Evolutionary conservation across 2,113 vertebrate genomes (phyloP).

Genomic region (Gambusia holbrooki): DNA sequence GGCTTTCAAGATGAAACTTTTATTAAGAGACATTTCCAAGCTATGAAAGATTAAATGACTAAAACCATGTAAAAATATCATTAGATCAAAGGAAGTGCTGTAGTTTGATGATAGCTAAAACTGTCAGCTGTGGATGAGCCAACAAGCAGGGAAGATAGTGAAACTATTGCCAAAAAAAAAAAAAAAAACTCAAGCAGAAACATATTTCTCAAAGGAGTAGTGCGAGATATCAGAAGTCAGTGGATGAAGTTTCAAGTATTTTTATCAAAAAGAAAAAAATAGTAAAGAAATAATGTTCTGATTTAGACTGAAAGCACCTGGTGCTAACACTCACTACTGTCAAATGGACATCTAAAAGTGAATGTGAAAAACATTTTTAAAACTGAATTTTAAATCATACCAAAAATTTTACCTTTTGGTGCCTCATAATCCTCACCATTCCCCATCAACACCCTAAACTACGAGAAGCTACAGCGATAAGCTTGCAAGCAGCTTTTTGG

Average conservation of each 20-base stretch:
- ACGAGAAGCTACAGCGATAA: too few species aligned
- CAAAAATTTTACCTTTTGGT: background rate
- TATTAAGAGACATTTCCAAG: slow-evolving; percentile 55
- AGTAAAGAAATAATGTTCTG: background rate
- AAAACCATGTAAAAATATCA: slow-evolving; percentile 60
- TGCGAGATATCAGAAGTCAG: slow-evolving; percentile 32
- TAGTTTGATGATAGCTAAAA: slow-evolving; percentile 63
- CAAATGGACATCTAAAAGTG: background rate
- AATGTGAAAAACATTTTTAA: background rate
- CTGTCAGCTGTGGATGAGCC: slow-evolving; percentile 71
- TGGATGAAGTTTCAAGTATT: slow-evolving; percentile 13
- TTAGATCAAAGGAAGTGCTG: slow-evolving; percentile 64
- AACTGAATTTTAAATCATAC: too few species aligned
- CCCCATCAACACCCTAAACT: background rate
- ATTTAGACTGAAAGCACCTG: background rate
- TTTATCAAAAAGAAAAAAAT: slow-evolving; percentile 16
- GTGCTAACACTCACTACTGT: background rate
- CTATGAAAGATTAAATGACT: slow-evolving; percentile 61
- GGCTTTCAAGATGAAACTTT: slow-evolving; percentile 52
- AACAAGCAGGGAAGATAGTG: slow-evolving; percentile 62
- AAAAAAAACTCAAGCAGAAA: slow-evolving; percentile 6
- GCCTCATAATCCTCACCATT: background rate
- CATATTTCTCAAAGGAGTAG: slow-evolving; percentile 40
- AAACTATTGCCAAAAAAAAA: slow-evolving; percentile 55
- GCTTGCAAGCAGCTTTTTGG: too few species aligned